Conservation (phyloP, 1,140 invertebrate genomes). For the Papilio glaucus region DNA sequence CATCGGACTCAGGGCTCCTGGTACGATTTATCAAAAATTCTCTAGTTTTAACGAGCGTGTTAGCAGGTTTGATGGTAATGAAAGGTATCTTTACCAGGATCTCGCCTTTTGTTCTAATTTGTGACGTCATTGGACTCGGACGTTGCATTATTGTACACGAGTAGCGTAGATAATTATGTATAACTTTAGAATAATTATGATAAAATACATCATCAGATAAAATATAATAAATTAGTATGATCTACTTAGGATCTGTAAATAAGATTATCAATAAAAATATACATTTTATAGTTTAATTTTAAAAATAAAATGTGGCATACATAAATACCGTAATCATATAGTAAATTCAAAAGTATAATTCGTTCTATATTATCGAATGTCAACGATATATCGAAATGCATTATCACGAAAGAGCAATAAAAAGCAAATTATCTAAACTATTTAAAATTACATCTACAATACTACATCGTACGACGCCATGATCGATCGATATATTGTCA, state of each 20-base stretch:
- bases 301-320: neutral
- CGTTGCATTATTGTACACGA: too few relatives aligned
- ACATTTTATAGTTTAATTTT: neutral
- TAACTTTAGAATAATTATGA: too few relatives aligned
- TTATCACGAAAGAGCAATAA: slow-evolving; percentile 20
- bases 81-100: too few relatives aligned
- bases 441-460: slow-evolving; percentile 18
- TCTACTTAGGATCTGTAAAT: neutral
- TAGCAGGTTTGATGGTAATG: too few relatives aligned
- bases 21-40: too few relatives aligned
- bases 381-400: neutral
- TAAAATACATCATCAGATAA: too few relatives aligned
- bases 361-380: neutral
- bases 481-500: slow-evolving; percentile 30
- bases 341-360: slow-evolving; percentile 1
- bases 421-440: neutral
- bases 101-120: too few relatives aligned
- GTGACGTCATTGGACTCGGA: too few relatives aligned
- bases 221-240: neutral
- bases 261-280: neutral
- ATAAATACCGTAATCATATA: neutral
- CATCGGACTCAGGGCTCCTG: too few relatives aligned
- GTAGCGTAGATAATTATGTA: too few relatives aligned
- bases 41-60: too few relatives aligned
- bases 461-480: slow-evolving; percentile 8